Base-by-base conservation (phyloP, 1,140 invertebrate genomes). In the Berghia stephanieae region DNA sequence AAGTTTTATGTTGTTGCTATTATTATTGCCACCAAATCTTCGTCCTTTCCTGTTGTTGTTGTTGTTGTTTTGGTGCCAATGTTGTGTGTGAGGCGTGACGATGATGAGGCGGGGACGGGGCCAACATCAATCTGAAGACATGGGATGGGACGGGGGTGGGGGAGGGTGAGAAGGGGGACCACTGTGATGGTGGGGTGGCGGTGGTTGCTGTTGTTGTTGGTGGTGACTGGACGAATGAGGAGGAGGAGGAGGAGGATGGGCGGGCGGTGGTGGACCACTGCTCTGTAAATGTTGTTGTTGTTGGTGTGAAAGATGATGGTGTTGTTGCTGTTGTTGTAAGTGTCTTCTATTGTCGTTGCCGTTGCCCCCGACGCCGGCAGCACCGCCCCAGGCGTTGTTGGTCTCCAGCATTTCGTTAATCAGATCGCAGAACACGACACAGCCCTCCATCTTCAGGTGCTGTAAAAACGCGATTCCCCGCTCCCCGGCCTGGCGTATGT, bases 361-460 rank as follows among this genome's bases (percentile, higher is more conserved):
- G 55, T 38, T 63, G 66, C n/a, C 44, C 40, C 16, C 74, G 57
- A 3, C 63, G 57, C 43, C 63, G 21, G n/a, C n/a, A 13, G 69
- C 44, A 21, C 72, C 75, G 31, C 79, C 78, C n/a, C 79, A 75
- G 18, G 75, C 77, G 69, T 84, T 84, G 74, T 87, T 85, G 44
- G 86, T 85, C 75, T 87, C 86, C 36, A 87, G 71, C 86, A 87
- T 87, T 75, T 87, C 86, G 5, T 81, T 85, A 18, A 87, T 46
- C 27, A 87, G 75, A 78, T 86, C 86, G 83, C 85, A 86, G 79
- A 87, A 86, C 34, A 79, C 81, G 63, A 87, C 85, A 49, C 72
- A 79, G 36, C 84, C 86, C 77, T 87, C 86, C 27, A 71, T 74
- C 73, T 87, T 87, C 21, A 86, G 80, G 52, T 80, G 81, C 78